Conservation (phyloP, 2,888 invertebrate species). For the Dexiosoma caninum region DNA sequence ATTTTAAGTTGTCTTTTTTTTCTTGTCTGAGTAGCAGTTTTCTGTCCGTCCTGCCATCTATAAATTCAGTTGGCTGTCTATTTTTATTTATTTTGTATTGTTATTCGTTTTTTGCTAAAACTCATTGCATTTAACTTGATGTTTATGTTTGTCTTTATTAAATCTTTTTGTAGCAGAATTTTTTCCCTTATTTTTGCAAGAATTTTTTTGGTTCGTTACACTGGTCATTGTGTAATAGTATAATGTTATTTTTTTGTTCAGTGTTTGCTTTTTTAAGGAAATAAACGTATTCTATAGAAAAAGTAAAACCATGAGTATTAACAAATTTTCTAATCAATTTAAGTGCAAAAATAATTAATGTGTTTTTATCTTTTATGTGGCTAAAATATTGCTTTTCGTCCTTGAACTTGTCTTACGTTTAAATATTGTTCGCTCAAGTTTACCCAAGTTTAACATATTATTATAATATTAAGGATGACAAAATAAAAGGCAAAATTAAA, state of each 20-base stretch:
- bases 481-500: too few relatives aligned
- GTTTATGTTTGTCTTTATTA: constrained; percentile 34
- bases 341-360: constrained; percentile 10
- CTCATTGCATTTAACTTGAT: constrained; percentile 31
- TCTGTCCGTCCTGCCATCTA: not conserved
- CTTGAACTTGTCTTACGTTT: too few relatives aligned
- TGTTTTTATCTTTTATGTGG: too few relatives aligned
- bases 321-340: constrained; percentile 24
- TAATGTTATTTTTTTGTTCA: not conserved
- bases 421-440: too few relatives aligned
- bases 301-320: not conserved
- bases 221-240: constrained; percentile 36
- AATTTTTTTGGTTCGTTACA: constrained; percentile 48
- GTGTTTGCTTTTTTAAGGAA: constrained; percentile 22
- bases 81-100: constrained; percentile 20
- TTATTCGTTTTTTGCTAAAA: not conserved
- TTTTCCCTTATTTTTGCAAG: constrained; percentile 1
- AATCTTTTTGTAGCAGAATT: constrained; percentile 24
- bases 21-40: constrained; percentile 13
- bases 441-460: too few relatives aligned
- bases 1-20: constrained; percentile 28
- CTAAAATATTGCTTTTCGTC: too few relatives aligned
- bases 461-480: too few relatives aligned
- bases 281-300: not conserved
- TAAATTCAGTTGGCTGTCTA: constrained; percentile 4